These are phyloP conservation scores for Synanthedon myopaeformis DNA, from an alignment of 2,888 invertebrate species.

Conservation along the genomic window DNA sequence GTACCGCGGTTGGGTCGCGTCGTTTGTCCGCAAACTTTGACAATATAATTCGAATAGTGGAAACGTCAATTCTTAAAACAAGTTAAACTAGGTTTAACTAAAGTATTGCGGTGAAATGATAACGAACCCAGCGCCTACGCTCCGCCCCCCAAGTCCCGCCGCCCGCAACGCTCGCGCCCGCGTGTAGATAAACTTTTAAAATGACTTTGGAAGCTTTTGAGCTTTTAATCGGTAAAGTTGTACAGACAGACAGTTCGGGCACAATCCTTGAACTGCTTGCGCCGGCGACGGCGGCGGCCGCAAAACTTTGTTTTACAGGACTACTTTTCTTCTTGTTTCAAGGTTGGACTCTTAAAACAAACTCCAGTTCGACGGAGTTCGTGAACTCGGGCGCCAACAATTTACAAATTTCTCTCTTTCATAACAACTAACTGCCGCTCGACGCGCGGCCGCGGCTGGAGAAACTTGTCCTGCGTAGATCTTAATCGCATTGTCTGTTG, in stretches of 20 bases:
- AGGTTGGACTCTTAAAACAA: constrained; percentile 73
- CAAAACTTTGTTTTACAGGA: constrained; percentile 73
- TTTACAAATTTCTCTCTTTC: constrained; percentile 73
- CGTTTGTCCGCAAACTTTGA: constrained; percentile 39
- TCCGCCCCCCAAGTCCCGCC: constrained; percentile 33
- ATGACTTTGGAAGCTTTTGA: constrained; percentile 73
- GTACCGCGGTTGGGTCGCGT: constrained; percentile 10
- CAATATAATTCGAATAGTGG: constrained; percentile 43
- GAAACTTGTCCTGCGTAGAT: constrained; percentile 73
- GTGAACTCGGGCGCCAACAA: constrained; percentile 73
- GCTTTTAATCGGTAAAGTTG: constrained; percentile 73
- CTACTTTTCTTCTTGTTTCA: constrained; percentile 74
- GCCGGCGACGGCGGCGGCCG: constrained; percentile 68
- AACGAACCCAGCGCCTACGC: constrained; percentile 53
- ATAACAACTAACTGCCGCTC: constrained; percentile 72
- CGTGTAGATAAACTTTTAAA: constrained; percentile 72
- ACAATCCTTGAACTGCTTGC: constrained; percentile 73
- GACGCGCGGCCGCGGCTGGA: constrained; percentile 62
- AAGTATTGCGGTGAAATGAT: constrained; percentile 61
- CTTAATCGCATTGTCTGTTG: constrained; percentile 72
- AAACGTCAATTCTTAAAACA: constrained; percentile 58
- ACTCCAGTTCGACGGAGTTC: constrained; percentile 72
- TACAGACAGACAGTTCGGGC: constrained; percentile 72
- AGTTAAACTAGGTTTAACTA: constrained; percentile 66
- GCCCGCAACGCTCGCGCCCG: constrained; percentile 36